Conservation (phyloP, 2,797 vertebrate species). For the Coregonus suidteri region DNA sequence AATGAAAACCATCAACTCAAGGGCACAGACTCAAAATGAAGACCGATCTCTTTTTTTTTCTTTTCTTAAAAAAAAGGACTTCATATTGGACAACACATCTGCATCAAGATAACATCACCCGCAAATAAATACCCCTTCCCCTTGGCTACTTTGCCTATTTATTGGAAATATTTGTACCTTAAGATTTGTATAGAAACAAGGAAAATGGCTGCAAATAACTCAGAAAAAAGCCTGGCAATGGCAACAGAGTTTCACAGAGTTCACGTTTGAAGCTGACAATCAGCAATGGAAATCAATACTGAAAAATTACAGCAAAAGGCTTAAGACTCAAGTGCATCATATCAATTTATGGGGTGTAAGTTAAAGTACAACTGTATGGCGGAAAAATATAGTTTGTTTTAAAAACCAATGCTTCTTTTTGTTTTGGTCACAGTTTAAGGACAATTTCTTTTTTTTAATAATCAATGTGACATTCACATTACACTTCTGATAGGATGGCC, state of each 20-base stretch:
- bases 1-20: conserved; percentile 45
- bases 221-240: conserved; percentile 41
- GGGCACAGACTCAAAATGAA: conserved; percentile 49
- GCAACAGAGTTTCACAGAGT: conserved; percentile 35
- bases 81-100: conserved; percentile 64
- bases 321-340: conserved; percentile 76
- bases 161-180: conserved; percentile 71
- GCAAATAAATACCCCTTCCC: conserved; percentile 76
- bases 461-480: conserved; percentile 42
- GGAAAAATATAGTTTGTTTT: conserved; percentile 42
- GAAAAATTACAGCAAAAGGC: conserved; percentile 66
- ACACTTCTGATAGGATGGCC: conserved; percentile 41
- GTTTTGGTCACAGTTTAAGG: conserved; percentile 74
- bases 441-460: conserved; percentile 44
- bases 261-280: conserved; percentile 45
- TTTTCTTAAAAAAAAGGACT: conserved; percentile 50
- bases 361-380: conserved; percentile 60
- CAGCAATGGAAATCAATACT: conserved; percentile 55
- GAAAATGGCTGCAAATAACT: conserved; percentile 40
- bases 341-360: conserved; percentile 55
- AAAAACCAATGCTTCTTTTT: conserved; percentile 46
- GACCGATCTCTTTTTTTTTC: conserved; percentile 42
- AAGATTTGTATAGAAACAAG: conserved; percentile 60
- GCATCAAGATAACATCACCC: conserved; percentile 64
- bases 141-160: conserved; percentile 63